phyloP scores from a whole-genome alignment of 2,113 vertebrate genomes.

The Agelaius tricolor region DNA sequence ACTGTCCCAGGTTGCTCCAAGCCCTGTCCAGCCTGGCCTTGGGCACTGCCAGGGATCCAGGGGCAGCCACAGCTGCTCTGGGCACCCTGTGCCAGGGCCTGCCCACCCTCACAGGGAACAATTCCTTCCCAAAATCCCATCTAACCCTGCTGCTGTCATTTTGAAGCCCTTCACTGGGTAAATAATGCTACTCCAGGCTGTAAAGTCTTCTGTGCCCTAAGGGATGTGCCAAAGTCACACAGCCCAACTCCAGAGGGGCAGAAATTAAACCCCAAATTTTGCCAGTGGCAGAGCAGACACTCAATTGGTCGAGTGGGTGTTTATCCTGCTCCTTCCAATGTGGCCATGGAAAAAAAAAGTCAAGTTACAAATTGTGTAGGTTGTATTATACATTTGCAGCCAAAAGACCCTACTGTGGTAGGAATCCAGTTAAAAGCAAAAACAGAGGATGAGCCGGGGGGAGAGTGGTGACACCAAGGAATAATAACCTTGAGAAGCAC shows the following conservation, averaged over 20 bases:
- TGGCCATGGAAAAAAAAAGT: background rate
- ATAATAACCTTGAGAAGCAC: background rate
- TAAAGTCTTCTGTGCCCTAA: background rate
- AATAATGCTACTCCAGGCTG: background rate
- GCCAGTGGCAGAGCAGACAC: background rate
- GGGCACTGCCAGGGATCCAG: background rate
- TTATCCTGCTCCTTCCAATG: background rate
- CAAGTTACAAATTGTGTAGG: background rate
- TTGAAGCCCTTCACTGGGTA: background rate
- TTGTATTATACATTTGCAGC: background rate
- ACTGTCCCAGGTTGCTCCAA: accelerated
- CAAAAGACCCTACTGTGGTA: background rate
- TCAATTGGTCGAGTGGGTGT: accelerated
- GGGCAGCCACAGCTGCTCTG: background rate
- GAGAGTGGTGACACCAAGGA: background rate
- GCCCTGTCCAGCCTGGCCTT: accelerated
- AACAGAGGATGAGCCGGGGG: background rate
- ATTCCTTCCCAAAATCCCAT: background rate
- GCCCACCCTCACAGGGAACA: accelerated
- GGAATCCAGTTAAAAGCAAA: background rate
- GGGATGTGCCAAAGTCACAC: background rate
- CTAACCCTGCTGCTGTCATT: accelerated
- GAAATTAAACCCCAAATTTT: background rate
- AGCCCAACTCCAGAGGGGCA: background rate
- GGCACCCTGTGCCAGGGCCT: background rate